Base-by-base conservation (phyloP, 2,113 vertebrate genomes). In the Pipra filicauda region DNA sequence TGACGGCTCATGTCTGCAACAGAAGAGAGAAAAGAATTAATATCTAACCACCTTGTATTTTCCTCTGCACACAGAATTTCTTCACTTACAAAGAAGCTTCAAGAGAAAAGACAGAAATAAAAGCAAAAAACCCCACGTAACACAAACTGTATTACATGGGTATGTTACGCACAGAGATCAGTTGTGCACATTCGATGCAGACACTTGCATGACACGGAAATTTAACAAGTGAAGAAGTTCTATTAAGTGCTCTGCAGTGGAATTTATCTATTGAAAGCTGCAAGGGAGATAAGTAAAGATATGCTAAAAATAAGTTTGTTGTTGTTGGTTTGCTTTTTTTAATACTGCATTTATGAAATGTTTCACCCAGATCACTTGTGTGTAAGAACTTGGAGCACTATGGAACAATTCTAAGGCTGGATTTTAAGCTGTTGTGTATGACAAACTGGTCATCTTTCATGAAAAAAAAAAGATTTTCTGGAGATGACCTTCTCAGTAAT, bases 1-100 rank as follows among this genome's bases (percentile, higher is more conserved):
- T 99, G 99, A 97, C 99, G 99, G 99, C 99, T 99, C 99, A 99
- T 99, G 98, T 99, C 99, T 99, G 97, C 16, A 97, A 97, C 39
- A 33, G 17, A 85, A 71, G 43, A 90, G 65, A 93, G 49, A 48
- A 48, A 8, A 24, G 48, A 27, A 2, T 49, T 35, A 86, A 44
- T 3, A 61, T 24, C 15, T 2, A 3, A 52, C 20, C 39, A 11
- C 18, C 1, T n/a, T 3, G 17, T 4, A 1, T 5, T 33, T 35
- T 16, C 61, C 51, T 57, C 51, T 37, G 57, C 59, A 22, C 0
- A 3, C 15, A 8, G 22, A 8, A 16, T 12, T 18, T 19, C 58
- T 5, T 9, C 1, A 30, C 41, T 52, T 61, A 16, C 37, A 70
- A 14, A 52, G 27, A 23, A 71, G 15, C 21, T 44, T 43, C 12